Evolutionary conservation across 1,140 invertebrate genomes (phyloP), one percentile per base, ranked within the genome.

Genomic region (Drosophila bocki): DNA sequence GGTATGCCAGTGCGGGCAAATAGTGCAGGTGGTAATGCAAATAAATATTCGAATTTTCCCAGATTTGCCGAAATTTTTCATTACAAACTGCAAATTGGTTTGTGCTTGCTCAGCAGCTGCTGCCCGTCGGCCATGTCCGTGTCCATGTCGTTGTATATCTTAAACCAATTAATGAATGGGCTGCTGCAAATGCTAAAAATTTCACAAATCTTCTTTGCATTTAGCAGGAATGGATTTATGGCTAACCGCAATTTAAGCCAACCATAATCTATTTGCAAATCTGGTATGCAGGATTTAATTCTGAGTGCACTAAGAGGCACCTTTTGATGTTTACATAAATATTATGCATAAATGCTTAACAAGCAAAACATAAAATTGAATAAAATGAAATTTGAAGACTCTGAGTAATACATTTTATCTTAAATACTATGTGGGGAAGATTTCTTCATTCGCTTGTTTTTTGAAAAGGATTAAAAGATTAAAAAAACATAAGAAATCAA

Each of bases 71-170:
- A 90, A 82, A 84, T 74, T 87, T 80, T 85, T 90, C 74, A 88
- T 88, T 90, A 88, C 78, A 72, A 75, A 90, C 82, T 78, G 78
- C 84, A 88, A 88, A 90, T 88, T 88, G 80, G 74, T 64, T 74
- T 74, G 44, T 90, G 69, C 77, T 72, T 64, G 68, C 60, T 64
- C 22, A 59, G 64, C 54, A 80, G 68, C 71, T 84, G 80, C 84
- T 87, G 64, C 68, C 75, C 64, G 58, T 33, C 70, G 37, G 37
- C 44, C 35, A 37, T 51, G 41, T 74, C 42, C 70, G 32, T 77
- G 42, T 72, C 48, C 56, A 17, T 62, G 39, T 65, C 57, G 62
- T 35, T 70, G 59, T 42, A 62, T 47, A 33, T 67, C 67, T 37
- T 32, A 26, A 64, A 60, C 74, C 75, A 78, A 78, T 78, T 78